A percentile compares a stretch with the other conserved stretches of the same genome.
These are phyloP conservation scores for Crossocerus cetratus DNA, from an alignment of 2,888 invertebrate species.

Conservation along the genomic window DNA sequence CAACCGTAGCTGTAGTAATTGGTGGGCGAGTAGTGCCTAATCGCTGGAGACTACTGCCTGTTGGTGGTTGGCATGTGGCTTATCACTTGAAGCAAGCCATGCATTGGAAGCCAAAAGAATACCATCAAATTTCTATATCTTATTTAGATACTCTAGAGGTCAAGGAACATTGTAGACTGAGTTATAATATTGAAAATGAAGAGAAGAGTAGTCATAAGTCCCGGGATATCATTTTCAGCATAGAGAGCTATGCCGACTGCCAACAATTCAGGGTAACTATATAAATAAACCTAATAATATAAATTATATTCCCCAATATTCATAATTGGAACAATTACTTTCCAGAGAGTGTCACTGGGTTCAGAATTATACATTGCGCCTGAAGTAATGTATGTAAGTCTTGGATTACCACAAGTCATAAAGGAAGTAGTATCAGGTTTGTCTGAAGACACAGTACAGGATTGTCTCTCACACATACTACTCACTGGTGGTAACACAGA, in stretches of 20 bases:
- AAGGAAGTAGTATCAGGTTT: constrained; percentile 73
- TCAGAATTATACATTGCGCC: constrained; percentile 75
- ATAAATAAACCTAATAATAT: not conserved
- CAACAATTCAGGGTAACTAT: constrained; percentile 71
- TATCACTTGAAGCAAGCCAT: constrained; percentile 75
- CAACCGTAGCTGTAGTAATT: constrained; percentile 76
- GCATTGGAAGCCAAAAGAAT: constrained; percentile 74
- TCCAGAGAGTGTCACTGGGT: constrained; percentile 74
- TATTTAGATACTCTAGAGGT: constrained; percentile 74
- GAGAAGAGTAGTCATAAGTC: constrained; percentile 60
- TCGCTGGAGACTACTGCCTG: constrained; percentile 72
- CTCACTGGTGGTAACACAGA: constrained; percentile 77
- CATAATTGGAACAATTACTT: constrained; percentile 10
- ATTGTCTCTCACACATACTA: constrained; percentile 75
- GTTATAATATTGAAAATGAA: constrained; percentile 74
- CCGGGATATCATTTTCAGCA: constrained; percentile 70
- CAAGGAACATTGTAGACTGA: constrained; percentile 75
- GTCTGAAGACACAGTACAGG: constrained; percentile 69
- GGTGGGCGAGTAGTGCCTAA: constrained; percentile 74
- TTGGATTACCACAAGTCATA: constrained; percentile 74
- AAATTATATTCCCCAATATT: not conserved
- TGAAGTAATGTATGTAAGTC: constrained; percentile 76
- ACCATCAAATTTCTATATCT: constrained; percentile 74
- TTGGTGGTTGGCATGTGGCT: constrained; percentile 77
- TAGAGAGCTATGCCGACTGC: constrained; percentile 71